These are phyloP conservation scores for Brachyistius frenatus DNA, from an alignment of 2,113 vertebrate species.

Conservation along the genomic window DNA sequence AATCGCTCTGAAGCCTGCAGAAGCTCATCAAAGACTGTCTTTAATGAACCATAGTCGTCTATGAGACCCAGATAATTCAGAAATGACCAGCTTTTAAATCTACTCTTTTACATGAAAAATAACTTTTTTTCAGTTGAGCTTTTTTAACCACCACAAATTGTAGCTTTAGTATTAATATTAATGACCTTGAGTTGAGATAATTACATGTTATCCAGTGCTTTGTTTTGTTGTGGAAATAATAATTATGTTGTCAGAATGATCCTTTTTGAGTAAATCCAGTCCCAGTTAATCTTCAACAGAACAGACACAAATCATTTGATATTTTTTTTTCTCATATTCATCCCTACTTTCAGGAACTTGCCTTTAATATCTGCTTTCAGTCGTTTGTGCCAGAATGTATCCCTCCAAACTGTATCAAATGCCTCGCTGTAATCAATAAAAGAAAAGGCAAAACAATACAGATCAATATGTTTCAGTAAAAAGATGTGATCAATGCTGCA, in stretches of 20 bases:
- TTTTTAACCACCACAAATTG: not conserved
- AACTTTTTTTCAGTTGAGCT: no score
- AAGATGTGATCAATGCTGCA: conserved; percentile 26
- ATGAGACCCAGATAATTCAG: not conserved
- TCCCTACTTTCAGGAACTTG: conserved; percentile 66
- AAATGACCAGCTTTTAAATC: not conserved
- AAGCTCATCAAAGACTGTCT: not conserved
- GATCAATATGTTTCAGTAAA: conserved; percentile 62
- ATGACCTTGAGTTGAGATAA: not conserved
- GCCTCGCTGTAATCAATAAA: conserved; percentile 54
- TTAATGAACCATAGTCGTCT: not conserved
- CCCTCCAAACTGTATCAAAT: conserved; percentile 57
- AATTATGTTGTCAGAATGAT: not conserved
- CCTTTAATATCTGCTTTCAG: conserved; percentile 52
- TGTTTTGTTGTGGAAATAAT: not conserved
- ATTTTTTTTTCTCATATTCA: conserved; percentile 46
- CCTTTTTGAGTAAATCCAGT: not conserved
- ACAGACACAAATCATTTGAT: conserved; percentile 11
- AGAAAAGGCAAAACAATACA: conserved; percentile 60
- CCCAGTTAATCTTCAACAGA: conserved; percentile 1
- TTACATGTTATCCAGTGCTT: not conserved
- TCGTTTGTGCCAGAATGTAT: conserved; percentile 40
- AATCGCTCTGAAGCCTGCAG: no score
- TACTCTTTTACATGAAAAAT: not conserved
- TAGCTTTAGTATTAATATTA: not conserved